Percentiles rank a stretch among this genome's conserved stretches.
phyloP scores from a whole-genome alignment of 2,113 vertebrate species.

The Scophthalmus maximus region DNA sequence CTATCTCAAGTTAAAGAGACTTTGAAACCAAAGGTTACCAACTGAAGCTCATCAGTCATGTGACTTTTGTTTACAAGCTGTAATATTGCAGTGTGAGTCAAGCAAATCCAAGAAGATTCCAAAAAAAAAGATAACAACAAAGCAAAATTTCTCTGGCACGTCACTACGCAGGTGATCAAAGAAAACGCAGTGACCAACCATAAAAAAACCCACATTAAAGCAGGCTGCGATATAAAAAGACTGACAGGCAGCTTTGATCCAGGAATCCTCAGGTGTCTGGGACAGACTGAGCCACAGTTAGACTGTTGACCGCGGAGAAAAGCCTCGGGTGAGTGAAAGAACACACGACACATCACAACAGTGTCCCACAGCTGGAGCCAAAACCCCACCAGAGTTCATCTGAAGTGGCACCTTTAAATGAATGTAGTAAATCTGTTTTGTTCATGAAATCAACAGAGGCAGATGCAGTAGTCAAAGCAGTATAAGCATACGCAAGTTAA shows the following conservation, averaged over 20 bases:
- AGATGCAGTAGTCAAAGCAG: not conserved
- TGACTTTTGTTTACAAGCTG: not conserved
- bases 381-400: not conserved
- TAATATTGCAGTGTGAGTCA: not conserved
- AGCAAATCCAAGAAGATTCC: too few species aligned
- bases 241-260: conserved; percentile 51
- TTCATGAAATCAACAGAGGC: conserved; percentile 16
- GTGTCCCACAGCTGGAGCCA: conserved; percentile 1
- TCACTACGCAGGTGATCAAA: not conserved
- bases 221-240: conserved; percentile 30
- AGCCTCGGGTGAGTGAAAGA: conserved; percentile 20
- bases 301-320: conserved; percentile 16
- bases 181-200: not conserved
- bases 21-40: not conserved
- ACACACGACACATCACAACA: conserved; percentile 20
- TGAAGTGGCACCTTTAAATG: not conserved
- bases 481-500: too few species aligned
- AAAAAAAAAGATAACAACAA: not conserved
- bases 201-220: conserved; percentile 7
- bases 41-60: not conserved
- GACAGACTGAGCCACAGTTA: conserved; percentile 23
- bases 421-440: not conserved
- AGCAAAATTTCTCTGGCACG: not conserved
- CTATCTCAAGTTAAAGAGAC: not conserved
- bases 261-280: conserved; percentile 38